Evolutionary conservation across 35 echinoderm and acorn worm species (phyloP), one percentile per base, ranked within the genome.

Genomic region (Acanthaster planci): DNA sequence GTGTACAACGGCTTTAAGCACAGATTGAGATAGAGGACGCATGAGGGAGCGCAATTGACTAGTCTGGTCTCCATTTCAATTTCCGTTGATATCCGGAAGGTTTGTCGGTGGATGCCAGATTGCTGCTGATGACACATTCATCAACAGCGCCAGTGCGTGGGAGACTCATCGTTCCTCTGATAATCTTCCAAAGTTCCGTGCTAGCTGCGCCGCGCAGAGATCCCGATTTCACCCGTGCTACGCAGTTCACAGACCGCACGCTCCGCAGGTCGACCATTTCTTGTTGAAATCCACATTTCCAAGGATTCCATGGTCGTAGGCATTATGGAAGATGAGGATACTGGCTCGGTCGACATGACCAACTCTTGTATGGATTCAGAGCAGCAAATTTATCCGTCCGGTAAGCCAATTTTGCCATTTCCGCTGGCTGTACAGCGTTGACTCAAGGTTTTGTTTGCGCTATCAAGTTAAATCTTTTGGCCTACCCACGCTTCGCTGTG

Each of bases 291-390:
- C 12, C 42, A 6, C 42, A 6, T 6, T 47, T 47, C 42, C 42
- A 47, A 47, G 12, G 26, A 72, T 72, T 26, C 7, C 34, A 72
- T 35, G 30, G 30, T 31, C 34, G 34, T 31, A 1, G 29, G 34
- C 64, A 72, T 26, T 31, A 72, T 72, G 64, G 64, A 26, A 8
- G 64, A 72, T 34, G 26, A 72, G 64, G 64, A 72, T 72, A 31
- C 64, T 26, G 34, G 64, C 14, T 72, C 64, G 64, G 34, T 72
- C 64, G 64, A 72, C 64, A 72, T 34, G 22, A 72, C 64, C 22
- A 72, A 31, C 26, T 72, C 64, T 72, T 72, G 64, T 30, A 72
- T 72, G 8, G 64, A 72, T 72, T 72, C 64, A 8, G 64, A 72
- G 64, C 64, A 26, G 34, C 64, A 72, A 14, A 18, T 59, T 26